Conservation (phyloP, 2,113 vertebrate species). For the Triplophysa siluroides region DNA sequence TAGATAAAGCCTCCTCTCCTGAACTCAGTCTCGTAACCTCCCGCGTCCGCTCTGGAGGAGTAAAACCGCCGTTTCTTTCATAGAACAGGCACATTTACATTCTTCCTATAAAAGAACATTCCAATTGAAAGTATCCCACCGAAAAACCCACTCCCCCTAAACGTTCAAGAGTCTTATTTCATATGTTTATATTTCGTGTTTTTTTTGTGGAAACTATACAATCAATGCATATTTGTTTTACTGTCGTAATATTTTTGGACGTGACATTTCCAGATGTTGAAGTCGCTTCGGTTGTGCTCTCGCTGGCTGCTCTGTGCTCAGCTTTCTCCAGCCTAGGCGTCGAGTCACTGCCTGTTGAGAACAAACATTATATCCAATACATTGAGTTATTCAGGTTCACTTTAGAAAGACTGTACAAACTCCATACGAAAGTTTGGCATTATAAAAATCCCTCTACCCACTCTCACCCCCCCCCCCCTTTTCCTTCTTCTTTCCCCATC, state of each 20-base stretch:
- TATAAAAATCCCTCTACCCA: too few species aligned
- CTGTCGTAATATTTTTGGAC: conserved; percentile 67
- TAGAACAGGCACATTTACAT: not conserved
- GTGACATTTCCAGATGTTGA: conserved; percentile 81
- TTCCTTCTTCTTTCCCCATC: too few species aligned
- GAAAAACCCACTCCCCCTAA: not conserved
- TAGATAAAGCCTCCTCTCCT: conserved; percentile 13
- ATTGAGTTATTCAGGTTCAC: too few species aligned
- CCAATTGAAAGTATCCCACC: not conserved
- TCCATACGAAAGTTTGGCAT: too few species aligned
- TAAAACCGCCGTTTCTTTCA: not conserved
- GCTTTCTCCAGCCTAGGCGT: conserved; percentile 64
- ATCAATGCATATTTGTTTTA: conserved; percentile 61
- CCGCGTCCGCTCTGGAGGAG: conserved; percentile 14
- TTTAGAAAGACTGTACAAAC: too few species aligned
- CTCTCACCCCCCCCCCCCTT: too few species aligned
- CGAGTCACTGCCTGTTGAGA: too few species aligned
- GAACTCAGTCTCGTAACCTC: not conserved
- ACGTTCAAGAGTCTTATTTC: conserved; percentile 41
- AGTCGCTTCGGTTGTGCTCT: conserved; percentile 67
- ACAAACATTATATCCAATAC: too few species aligned
- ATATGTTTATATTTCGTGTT: conserved; percentile 42
- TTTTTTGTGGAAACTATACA: conserved; percentile 45
- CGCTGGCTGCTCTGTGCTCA: conserved; percentile 67
- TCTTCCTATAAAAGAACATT: conserved; percentile 38